Evolutionary conservation across 2,113 vertebrate species (phyloP), one percentile per base, ranked within the genome.

Genomic region (Sceloporus tristichus): DNA sequence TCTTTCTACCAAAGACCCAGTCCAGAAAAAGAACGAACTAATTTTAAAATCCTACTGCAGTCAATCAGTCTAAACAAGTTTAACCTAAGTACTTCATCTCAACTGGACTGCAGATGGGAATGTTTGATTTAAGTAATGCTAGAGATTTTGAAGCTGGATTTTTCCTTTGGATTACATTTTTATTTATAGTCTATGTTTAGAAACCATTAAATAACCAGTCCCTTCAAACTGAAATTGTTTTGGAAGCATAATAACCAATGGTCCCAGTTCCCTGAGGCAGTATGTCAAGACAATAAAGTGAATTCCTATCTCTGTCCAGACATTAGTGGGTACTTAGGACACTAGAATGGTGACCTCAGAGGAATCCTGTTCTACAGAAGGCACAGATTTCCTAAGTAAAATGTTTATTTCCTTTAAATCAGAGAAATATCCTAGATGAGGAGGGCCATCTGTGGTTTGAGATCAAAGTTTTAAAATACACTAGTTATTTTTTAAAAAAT

Each of bases 271-370:
- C 56, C 48, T 16, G 21, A 88, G 87, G 42, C 73, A 88, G 65
- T 83, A 78, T 78, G 87, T 88, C 82, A 83, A 88, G 74, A 78
- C 87, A 83, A 88, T 83, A 88, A 84, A 84, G 23, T 71, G 29
- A 70, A 54, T 88, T 88, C 62, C 74, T 88, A 42, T 70, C 81
- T 78, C 81, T 56, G 34, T 23, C 42, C 59, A 77, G 81, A 34
- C 59, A 34, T 56, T 40, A 56, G 25, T 9, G 74, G 65, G 75
- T 79, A 79, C 38, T 78, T 62, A 34, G 75, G 62, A 68, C 48
- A 85, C 40, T 65, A 42, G 21, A 48, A 78, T 21, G 2, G 34
- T 40, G n/a, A 84, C 48, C 74, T 77, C 40, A 78, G 42, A 68
- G 65, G 81, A 77, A 68, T 53, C 5, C 21, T 25, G 78, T 88